A percentile compares a stretch with the other conserved stretches of the same genome.
Evolutionary conservation across 2,113 vertebrate genomes (phyloP).

Genomic region (Rhynchomys soricoides): DNA sequence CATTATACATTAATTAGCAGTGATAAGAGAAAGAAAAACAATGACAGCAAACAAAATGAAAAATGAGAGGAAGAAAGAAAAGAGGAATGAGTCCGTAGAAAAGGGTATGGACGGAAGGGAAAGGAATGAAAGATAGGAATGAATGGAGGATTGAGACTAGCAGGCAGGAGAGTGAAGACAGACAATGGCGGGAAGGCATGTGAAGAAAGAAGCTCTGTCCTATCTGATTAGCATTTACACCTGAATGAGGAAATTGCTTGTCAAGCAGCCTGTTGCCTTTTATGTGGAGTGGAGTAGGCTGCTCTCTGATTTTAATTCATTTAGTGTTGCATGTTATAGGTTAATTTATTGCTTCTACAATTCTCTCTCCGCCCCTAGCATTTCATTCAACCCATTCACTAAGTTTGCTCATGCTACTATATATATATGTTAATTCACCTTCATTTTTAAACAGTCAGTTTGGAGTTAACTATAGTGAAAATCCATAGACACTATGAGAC

Average conservation of each 20-base stretch:
- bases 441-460: not conserved
- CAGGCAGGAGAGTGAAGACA: no score
- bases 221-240: not conserved
- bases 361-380: not conserved
- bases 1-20: not conserved
- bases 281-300: not conserved
- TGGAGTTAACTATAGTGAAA: not conserved
- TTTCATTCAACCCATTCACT: not conserved
- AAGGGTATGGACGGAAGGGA: not conserved
- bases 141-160: rapidly evolving
- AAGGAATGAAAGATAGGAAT: no score
- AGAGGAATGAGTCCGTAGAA: not conserved
- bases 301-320: not conserved
- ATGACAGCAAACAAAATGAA: not conserved
- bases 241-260: not conserved
- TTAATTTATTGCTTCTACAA: not conserved
- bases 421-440: not conserved
- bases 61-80: not conserved
- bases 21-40: not conserved
- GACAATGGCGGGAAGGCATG: rapidly evolving
- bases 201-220: not conserved
- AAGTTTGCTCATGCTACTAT: not conserved
- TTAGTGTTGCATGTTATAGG: not conserved
- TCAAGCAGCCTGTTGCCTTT: not conserved
- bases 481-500: not conserved